Conservation (phyloP, 1,140 invertebrate species). For the Drosophila grimshawi region DNA sequence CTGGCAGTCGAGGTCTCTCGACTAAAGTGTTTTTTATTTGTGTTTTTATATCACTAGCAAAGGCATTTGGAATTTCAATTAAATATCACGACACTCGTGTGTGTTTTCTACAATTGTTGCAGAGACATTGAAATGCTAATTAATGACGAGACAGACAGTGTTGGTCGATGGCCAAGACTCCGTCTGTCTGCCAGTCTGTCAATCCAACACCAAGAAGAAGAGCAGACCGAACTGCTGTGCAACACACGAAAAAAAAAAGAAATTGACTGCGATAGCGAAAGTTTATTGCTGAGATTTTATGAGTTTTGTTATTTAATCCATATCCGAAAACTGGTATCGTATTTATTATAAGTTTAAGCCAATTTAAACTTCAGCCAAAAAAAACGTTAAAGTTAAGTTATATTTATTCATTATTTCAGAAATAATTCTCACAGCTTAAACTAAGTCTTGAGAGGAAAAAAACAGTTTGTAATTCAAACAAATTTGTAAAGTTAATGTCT, state of each 20-base stretch:
- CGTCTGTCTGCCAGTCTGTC: background rate
- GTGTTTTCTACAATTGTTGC: slow-evolving; percentile 17
- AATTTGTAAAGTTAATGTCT: too few species aligned
- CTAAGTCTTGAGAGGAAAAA: too few species aligned
- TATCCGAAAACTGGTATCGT: slow-evolving; percentile 6
- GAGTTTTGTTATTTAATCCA: slow-evolving; percentile 36
- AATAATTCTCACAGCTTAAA: too few species aligned
- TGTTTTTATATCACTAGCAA: slow-evolving; percentile 29
- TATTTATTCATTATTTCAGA: too few species aligned
- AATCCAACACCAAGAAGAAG: slow-evolving; percentile 4
- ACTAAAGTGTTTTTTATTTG: background rate
- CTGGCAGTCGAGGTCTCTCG: too few species aligned
- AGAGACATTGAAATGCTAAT: slow-evolving; percentile 45
- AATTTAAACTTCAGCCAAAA: too few species aligned
- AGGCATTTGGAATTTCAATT: slow-evolving; percentile 70
- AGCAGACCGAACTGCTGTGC: slow-evolving; percentile 18
- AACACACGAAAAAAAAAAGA: slow-evolving; percentile 42
- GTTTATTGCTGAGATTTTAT: slow-evolving; percentile 36
- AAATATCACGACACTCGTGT: slow-evolving; percentile 35
- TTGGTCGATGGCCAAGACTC: slow-evolving; percentile 2
- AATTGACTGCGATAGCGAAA: slow-evolving; percentile 76
- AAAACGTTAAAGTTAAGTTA: too few species aligned
- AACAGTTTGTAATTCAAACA: too few species aligned
- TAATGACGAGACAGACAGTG: slow-evolving; percentile 21
- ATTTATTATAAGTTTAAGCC: background rate